These are phyloP conservation scores for Petroica traversi DNA, from an alignment of 2,113 vertebrate species.

Conservation along the genomic window DNA sequence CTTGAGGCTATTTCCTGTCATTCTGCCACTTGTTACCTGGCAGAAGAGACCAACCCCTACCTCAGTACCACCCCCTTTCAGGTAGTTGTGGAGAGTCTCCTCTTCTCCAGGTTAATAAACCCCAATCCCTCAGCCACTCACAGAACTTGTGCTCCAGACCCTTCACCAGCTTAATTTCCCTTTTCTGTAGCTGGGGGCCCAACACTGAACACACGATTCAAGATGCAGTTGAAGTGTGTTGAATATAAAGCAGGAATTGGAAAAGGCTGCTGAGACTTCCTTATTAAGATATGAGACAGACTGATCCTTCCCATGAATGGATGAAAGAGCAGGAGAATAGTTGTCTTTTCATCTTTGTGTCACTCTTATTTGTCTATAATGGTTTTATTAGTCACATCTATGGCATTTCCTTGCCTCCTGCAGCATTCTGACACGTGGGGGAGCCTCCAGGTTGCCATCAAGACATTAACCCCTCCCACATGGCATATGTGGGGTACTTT, in stretches of 20 bases:
- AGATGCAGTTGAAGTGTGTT: neutral
- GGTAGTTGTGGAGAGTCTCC: too few species aligned
- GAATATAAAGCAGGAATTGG: neutral
- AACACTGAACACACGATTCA: neutral
- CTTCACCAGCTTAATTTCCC: neutral
- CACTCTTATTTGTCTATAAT: neutral
- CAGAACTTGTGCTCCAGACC: neutral
- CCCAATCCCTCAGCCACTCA: neutral
- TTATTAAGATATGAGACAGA: neutral
- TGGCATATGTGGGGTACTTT: neutral
- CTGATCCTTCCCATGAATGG: neutral
- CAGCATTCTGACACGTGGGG: neutral
- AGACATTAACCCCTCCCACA: fast-evolving
- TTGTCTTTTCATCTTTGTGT: neutral
- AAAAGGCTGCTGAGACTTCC: neutral
- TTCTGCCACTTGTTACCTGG: neutral
- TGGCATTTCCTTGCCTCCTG: neutral
- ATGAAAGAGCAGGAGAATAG: neutral
- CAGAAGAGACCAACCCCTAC: neutral
- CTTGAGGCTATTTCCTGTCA: neutral
- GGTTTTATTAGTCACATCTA: neutral
- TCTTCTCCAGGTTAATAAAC: neutral
- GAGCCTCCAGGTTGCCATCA: neutral
- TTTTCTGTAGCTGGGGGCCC: neutral
- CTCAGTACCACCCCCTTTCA: neutral